Evolutionary conservation across 2,888 invertebrate genomes (phyloP).

Genomic region (Schizotus pectinicornis): DNA sequence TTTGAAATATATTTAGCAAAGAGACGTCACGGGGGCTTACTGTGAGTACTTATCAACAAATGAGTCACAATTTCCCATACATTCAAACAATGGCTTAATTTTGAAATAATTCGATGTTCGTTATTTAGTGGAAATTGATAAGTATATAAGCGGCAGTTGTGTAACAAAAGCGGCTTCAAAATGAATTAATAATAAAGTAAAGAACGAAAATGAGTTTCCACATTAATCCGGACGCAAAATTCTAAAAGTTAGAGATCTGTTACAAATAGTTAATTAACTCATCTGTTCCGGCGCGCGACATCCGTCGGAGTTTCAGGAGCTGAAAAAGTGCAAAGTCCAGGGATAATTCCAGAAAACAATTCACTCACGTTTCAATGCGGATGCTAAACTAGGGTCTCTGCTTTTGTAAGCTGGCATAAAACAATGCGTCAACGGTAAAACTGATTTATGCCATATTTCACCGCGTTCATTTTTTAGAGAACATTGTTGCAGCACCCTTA

Average conservation of each 20-base stretch:
- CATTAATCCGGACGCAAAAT: constrained; percentile 31
- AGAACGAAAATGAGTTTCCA: constrained; percentile 25
- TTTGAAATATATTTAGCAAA: no score
- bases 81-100: no score
- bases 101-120: no score
- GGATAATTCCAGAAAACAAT: constrained; percentile 19
- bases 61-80: no score
- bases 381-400: constrained; percentile 12
- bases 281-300: constrained; percentile 34
- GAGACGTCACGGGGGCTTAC: no score
- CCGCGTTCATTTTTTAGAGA: not conserved
- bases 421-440: not conserved
- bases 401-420: constrained; percentile 1
- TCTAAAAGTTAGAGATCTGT: constrained; percentile 32
- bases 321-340: constrained; percentile 25
- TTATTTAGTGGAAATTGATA: no score
- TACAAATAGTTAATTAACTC: constrained; percentile 36
- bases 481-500: no score
- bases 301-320: constrained; percentile 12
- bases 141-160: no score
- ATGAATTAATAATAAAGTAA: constrained; percentile 26
- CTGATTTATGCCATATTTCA: constrained; percentile 1
- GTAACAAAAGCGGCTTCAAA: not conserved
- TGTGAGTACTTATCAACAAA: no score
- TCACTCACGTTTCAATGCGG: constrained; percentile 14